These are phyloP conservation scores for Leucosticte australis DNA, from an alignment of 2,113 vertebrate genomes.

Conservation along the genomic window DNA sequence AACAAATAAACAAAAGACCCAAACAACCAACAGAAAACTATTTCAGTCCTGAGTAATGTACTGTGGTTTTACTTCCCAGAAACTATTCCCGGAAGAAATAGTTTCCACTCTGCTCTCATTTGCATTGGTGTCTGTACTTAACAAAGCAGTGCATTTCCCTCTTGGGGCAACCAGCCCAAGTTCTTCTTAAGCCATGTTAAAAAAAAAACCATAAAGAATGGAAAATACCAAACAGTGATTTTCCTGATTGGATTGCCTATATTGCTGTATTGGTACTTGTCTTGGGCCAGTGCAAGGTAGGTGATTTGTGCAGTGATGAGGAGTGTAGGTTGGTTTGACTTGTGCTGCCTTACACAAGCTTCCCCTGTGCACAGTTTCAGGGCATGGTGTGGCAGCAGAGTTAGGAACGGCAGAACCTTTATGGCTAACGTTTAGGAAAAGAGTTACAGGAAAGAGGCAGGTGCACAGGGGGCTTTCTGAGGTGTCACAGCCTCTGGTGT, in stretches of 20 bases:
- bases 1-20: not conserved
- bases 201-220: not conserved
- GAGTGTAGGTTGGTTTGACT: not conserved
- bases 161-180: not conserved
- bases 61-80: not conserved
- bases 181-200: not conserved
- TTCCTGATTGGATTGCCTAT: not conserved
- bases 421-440: not conserved
- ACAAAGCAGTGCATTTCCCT: not conserved
- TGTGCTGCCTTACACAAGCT: not conserved
- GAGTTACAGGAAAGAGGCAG: not conserved
- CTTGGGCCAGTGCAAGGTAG: too few relatives aligned
- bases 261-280: not conserved
- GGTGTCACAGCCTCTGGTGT: not conserved
- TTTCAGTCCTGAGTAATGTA: not conserved
- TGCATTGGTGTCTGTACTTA: not conserved
- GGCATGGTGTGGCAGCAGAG: not conserved
- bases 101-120: not conserved
- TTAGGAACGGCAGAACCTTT: not conserved
- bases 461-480: not conserved
- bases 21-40: not conserved
- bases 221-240: not conserved
- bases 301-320: not conserved
- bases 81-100: not conserved
- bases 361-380: not conserved